Evolutionary conservation across 2,888 invertebrate species (phyloP).

Genomic region (Acronicta alni): DNA sequence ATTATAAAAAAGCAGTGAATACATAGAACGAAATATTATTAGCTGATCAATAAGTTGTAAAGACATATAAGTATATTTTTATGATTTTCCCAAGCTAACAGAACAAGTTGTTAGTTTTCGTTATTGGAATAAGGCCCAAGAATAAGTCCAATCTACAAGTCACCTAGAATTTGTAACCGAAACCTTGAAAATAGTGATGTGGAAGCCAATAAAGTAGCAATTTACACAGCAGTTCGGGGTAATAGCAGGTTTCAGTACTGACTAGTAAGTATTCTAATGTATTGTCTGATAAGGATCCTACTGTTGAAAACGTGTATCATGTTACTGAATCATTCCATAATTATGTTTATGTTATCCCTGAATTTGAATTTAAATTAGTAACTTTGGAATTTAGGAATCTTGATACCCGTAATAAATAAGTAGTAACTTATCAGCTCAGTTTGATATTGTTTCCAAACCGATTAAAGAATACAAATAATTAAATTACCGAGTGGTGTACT

Average conservation of each 20-base stretch:
- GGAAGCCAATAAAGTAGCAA: conserved; percentile 52
- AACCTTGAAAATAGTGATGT: conserved; percentile 53
- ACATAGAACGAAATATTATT: no score
- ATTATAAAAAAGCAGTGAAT: no score
- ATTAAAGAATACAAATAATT: no score
- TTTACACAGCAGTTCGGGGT: conserved; percentile 30
- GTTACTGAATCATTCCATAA: conserved; percentile 27
- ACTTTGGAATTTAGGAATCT: conserved; percentile 4
- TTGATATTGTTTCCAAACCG: conserved; percentile 10
- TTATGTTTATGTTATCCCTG: conserved; percentile 25
- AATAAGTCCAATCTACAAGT: no score
- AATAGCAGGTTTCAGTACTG: conserved; percentile 12
- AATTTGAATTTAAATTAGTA: conserved; percentile 25
- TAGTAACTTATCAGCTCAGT: background rate
- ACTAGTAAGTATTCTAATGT: background rate
- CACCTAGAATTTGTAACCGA: conserved; percentile 4
- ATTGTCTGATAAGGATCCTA: conserved; percentile 18
- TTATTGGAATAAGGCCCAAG: no score
- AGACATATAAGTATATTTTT: no score
- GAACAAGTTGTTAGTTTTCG: no score
- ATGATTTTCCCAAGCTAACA: no score
- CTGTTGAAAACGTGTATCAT: conserved; percentile 25
- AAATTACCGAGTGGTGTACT: no score
- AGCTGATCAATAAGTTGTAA: no score
- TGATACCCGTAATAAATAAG: background rate